A percentile compares a stretch with the other conserved stretches of the same genome.
Evolutionary conservation across 2,113 vertebrate genomes (phyloP).

Genomic region (Microtus ochrogaster): DNA sequence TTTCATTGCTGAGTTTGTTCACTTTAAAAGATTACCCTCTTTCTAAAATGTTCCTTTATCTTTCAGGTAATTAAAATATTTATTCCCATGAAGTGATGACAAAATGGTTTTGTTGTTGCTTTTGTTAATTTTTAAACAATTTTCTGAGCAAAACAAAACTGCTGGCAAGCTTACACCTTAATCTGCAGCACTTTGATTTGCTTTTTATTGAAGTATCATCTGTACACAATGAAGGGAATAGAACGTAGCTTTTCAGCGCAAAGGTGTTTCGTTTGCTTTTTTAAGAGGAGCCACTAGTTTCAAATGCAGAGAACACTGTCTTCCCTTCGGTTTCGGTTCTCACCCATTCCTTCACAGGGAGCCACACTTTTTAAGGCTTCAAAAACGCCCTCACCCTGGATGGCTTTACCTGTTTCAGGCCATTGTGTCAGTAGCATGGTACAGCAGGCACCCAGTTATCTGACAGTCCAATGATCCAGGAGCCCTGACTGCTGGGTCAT

Average conservation of each 20-base stretch:
- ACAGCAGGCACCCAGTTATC: neutral
- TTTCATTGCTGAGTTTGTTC: neutral
- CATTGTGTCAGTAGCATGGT: neutral
- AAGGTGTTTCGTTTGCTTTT: neutral
- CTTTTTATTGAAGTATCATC: constrained; percentile 46
- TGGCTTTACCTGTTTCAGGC: neutral
- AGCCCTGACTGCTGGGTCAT: neutral
- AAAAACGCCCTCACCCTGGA: neutral
- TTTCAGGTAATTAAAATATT: constrained; percentile 37
- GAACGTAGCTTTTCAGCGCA: neutral
- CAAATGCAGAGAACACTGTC: neutral
- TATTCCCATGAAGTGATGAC: neutral
- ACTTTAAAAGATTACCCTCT: neutral
- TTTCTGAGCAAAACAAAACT: constrained; percentile 31
- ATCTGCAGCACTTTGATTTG: neutral
- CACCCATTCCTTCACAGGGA: neutral
- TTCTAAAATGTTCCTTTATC: neutral
- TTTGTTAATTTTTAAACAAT: constrained; percentile 8
- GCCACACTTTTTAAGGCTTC: neutral
- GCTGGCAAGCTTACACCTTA: neutral
- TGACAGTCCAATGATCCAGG: neutral
- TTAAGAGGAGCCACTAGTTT: neutral
- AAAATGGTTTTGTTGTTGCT: neutral
- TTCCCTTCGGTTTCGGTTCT: neutral
- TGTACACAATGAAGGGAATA: constrained; percentile 39